phyloP scores from a whole-genome alignment of 30 jellyfish, hydroid and myxozoan genomes.

The Hydractinia symbiolongicarpus region DNA sequence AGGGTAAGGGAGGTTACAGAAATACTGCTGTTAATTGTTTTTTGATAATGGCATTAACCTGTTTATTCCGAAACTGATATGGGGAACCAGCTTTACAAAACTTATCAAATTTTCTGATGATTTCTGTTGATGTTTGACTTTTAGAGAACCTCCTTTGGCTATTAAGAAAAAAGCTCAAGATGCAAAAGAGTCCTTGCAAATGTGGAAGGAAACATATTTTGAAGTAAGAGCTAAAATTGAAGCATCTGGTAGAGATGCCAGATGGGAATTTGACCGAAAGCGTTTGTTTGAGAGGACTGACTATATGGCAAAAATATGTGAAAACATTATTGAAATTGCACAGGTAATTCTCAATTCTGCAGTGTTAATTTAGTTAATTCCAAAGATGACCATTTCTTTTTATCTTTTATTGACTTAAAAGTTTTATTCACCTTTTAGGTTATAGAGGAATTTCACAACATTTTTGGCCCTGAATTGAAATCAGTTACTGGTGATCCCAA shows the following conservation, averaged over 20 bases:
- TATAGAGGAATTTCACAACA: conserved; percentile 90
- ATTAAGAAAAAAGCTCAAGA: conserved; percentile 74
- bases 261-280: conserved; percentile 97
- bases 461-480: conserved; percentile 92
- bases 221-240: conserved; percentile 92
- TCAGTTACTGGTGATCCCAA: conserved; percentile 97
- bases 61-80: no score
- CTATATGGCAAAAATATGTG: conserved; percentile 96
- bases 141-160: conserved; percentile 84
- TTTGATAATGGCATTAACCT: no score
- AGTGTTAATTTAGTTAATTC: not conserved
- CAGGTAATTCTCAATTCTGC: conserved; percentile 50
- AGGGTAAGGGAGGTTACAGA: no score
- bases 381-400: not conserved
- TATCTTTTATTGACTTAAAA: not conserved
- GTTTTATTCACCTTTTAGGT: conserved; percentile 31
- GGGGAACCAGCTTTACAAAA: no score
- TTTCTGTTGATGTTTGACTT: not conserved
- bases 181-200: conserved; percentile 71
- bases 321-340: conserved; percentile 82
- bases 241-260: conserved; percentile 97
- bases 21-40: no score
- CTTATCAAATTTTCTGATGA: no score
- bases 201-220: conserved; percentile 87
- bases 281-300: conserved; percentile 92